Evolutionary conservation across 1,140 invertebrate genomes (phyloP), one percentile per base, ranked within the genome.

Genomic region (Gryllus bimaculatus): DNA sequence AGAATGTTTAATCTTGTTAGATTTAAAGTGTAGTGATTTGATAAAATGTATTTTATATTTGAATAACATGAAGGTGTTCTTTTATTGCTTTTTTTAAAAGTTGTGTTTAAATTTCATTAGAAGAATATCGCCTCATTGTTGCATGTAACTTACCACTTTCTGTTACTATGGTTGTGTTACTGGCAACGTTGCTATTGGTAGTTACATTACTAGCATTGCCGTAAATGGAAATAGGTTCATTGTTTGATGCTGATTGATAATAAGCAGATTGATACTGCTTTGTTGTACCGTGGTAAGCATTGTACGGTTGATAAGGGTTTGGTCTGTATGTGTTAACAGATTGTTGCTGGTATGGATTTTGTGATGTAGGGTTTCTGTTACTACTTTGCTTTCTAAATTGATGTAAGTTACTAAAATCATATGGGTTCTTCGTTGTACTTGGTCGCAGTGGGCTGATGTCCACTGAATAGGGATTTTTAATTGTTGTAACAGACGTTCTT

Each of bases 351-450:
- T 75, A 13, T 75, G 78, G 74, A 75, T 49, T 75, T 75, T 75
- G 73, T 79, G 78, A 74, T 79, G 78, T 75, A 20, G 20, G 73
- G 6, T 66, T 66, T n/a, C 47, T 73, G 2, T 18, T 74, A 26
- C 66, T 78, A 7, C 12, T 66, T 15, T 8, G n/a, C 8, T n/a
- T 79, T 54, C 48, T 73, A n/a, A 74, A 75, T n/a, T 79, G 76
- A 49, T 48, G 26, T 0, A 79, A 47, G 75, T 77, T 77, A 76
- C 73, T 75, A 73, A 80, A 80, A 47, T 80, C 80, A 47, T 80
- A 80, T 39, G 80, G 80, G 39, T 74, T 80, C 21, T 49, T 78
- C 78, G 80, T 80, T 21, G 80, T 80, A 8, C 76, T 49, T 39
- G 47, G 39, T 12, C 13, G 39, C 2, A 12, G 39, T 39, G 39